These are phyloP conservation scores for Serrognathus titanus DNA, from an alignment of 2,888 invertebrate genomes.

Conservation along the genomic window DNA sequence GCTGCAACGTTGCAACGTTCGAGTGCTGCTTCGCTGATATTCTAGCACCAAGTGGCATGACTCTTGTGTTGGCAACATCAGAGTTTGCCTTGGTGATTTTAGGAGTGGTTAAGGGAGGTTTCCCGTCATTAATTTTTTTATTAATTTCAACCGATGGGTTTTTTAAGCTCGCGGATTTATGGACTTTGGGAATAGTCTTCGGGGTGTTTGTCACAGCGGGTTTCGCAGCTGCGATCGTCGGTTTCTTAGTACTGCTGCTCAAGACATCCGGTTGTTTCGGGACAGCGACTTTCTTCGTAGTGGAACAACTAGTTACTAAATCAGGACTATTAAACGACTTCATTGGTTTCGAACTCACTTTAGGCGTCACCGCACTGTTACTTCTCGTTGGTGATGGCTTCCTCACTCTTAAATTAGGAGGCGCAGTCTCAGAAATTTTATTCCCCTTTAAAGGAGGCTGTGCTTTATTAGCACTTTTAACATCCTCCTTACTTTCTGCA, in stretches of 20 bases:
- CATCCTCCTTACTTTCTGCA: constrained; percentile 1
- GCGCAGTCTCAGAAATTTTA: constrained; percentile 35
- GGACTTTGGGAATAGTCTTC: constrained; percentile 52
- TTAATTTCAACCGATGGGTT: constrained; percentile 43
- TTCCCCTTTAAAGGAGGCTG: not conserved
- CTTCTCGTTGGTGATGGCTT: constrained; percentile 41
- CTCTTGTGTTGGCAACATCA: constrained; percentile 25
- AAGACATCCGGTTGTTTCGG: constrained; percentile 63
- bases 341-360: constrained; percentile 29
- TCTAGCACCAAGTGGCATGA: constrained; percentile 48
- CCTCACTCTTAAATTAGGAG: constrained; percentile 51
- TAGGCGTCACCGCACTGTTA: constrained; percentile 30
- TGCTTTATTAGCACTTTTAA: constrained; percentile 6
- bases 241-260: constrained; percentile 46
- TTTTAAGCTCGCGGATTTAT: constrained; percentile 48
- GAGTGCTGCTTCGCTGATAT: constrained; percentile 57
- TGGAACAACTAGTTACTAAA: constrained; percentile 67
- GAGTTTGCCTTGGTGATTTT: constrained; percentile 23
- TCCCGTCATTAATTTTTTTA: constrained; percentile 34
- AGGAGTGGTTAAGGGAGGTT: constrained; percentile 18
- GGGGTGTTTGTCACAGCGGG: constrained; percentile 34
- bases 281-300: constrained; percentile 36
- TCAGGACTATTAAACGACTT: constrained; percentile 61
- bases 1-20: constrained; percentile 73
- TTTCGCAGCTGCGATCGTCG: constrained; percentile 40